Evolutionary conservation across 2,797 vertebrate species (phyloP).

Genomic region (Tragopan temminckii): DNA sequence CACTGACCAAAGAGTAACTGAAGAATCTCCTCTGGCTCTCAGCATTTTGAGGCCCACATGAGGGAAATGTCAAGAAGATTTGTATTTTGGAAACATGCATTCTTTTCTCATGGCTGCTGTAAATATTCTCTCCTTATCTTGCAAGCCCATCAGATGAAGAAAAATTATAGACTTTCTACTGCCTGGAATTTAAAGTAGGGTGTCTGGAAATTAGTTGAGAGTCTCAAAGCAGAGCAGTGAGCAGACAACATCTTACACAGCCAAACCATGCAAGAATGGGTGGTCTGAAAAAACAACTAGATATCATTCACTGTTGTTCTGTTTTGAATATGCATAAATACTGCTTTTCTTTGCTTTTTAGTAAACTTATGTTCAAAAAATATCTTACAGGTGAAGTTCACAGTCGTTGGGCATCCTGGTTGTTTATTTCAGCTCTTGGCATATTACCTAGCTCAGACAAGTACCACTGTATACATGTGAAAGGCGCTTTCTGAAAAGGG

Average conservation of each 20-base stretch:
- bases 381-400: not conserved
- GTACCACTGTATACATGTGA: not conserved
- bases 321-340: not conserved
- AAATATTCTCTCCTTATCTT: constrained; percentile 69
- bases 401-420: not conserved
- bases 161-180: not conserved
- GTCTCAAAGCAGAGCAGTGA: not conserved
- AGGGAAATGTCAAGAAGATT: constrained; percentile 31
- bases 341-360: not conserved
- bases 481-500: not conserved
- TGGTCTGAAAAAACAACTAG: not conserved
- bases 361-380: not conserved
- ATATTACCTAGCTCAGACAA: not conserved
- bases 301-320: not conserved
- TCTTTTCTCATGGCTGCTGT: constrained; percentile 71
- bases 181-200: not conserved
- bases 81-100: constrained; percentile 48
- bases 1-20: constrained; percentile 24
- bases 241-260: not conserved
- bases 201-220: constrained; percentile 5
- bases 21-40: constrained; percentile 15
- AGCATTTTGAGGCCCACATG: not conserved
- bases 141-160: constrained; percentile 24
- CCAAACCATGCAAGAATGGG: not conserved
- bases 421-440: not conserved